phyloP scores from a whole-genome alignment of 2,888 invertebrate species.

The Amorpha juglandis region DNA sequence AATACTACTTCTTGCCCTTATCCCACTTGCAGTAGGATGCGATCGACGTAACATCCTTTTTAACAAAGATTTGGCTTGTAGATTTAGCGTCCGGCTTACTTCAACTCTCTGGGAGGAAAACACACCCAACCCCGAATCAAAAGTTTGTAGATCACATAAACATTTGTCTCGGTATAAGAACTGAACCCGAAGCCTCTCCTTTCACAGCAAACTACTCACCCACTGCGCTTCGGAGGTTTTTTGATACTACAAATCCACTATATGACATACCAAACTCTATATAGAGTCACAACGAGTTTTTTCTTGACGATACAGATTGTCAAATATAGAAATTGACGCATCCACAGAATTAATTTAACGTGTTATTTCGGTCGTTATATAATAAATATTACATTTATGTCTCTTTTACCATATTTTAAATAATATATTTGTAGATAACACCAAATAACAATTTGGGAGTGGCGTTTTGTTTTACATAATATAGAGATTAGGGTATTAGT shows the following conservation, averaged over 20 bases:
- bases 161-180: too few relatives aligned
- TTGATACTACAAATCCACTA: neutral
- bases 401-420: neutral
- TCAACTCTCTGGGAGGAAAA: too few relatives aligned
- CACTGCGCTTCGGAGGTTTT: too few relatives aligned
- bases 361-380: neutral
- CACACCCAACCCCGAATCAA: too few relatives aligned
- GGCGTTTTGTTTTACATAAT: neutral
- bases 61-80: too few relatives aligned
- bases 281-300: neutral
- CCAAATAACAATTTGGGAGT: slow-evolving; percentile 1
- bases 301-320: neutral
- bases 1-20: too few relatives aligned
- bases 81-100: too few relatives aligned
- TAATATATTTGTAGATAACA: neutral
- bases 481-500: neutral
- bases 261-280: neutral
- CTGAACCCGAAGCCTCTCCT: too few relatives aligned
- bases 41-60: too few relatives aligned
- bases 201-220: too few relatives aligned
- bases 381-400: neutral
- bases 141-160: too few relatives aligned
- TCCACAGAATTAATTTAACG: neutral
- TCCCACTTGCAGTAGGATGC: too few relatives aligned
- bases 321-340: slow-evolving; percentile 7